phyloP scores from a whole-genome alignment of 64 coral and sea anemone species.

The Actinia tenebrosa region DNA sequence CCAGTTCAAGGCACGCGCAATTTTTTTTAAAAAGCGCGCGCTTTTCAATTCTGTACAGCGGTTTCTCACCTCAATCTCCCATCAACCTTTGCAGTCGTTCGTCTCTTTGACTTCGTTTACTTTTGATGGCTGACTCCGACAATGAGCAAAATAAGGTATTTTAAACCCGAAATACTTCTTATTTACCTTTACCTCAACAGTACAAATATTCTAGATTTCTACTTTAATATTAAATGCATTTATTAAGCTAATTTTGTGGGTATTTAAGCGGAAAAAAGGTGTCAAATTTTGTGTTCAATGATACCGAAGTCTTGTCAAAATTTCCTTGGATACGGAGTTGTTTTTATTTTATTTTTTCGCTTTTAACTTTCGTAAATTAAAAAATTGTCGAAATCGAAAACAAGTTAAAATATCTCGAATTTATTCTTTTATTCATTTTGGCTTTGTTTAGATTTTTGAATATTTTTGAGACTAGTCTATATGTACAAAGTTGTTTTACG shows the following conservation, averaged over 20 bases:
- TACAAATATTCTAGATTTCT: neutral
- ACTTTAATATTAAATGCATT: neutral
- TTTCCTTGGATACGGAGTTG: constrained; percentile 53
- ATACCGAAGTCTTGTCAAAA: neutral
- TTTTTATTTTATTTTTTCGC: neutral
- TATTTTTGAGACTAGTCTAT: neutral
- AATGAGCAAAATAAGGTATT: constrained; percentile 81
- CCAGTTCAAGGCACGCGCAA: neutral
- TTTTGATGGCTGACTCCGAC: constrained; percentile 95
- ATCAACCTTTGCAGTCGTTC: neutral
- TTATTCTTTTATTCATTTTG: neutral
- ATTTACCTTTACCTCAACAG: neutral
- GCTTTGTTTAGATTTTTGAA: neutral
- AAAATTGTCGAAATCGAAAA: neutral
- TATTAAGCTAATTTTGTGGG: neutral
- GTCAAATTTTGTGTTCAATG: neutral
- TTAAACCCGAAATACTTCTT: neutral
- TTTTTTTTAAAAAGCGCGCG: neutral
- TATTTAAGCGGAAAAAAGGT: neutral
- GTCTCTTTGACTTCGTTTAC: neutral
- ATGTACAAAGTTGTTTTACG: neutral
- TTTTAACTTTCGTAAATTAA: neutral
- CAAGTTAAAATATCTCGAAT: neutral
- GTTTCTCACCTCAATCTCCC: neutral
- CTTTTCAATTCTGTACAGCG: neutral